phyloP scores from a whole-genome alignment of 2,113 vertebrate species.

The Boulengerochromis microlepis region DNA sequence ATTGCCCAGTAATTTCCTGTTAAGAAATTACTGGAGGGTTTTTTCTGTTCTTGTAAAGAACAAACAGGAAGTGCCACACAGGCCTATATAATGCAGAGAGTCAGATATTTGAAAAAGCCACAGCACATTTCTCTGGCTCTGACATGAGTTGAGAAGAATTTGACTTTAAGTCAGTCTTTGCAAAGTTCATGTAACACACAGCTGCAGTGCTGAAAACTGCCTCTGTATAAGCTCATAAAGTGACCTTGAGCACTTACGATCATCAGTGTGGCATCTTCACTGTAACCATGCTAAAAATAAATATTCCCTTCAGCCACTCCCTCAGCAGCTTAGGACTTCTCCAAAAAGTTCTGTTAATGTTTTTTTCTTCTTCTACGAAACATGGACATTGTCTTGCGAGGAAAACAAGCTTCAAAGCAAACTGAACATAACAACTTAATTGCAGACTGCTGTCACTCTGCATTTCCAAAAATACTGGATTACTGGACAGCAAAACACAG shows the following conservation, averaged over 20 bases:
- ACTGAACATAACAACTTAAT: conserved; percentile 1
- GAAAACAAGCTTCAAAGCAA: conserved; percentile 17
- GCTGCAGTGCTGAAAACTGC: background rate
- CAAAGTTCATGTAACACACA: background rate
- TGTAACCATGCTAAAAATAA: background rate
- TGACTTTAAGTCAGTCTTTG: background rate
- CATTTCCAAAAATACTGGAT: background rate
- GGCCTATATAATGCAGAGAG: background rate
- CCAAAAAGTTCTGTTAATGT: background rate
- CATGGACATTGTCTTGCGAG: background rate
- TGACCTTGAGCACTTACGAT: background rate
- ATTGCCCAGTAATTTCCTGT: background rate
- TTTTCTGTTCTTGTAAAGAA: background rate
- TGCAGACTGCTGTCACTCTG: background rate
- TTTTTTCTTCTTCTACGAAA: background rate
- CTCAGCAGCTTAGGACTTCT: background rate
- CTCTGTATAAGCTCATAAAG: background rate
- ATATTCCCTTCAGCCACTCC: background rate
- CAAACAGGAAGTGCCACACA: background rate
- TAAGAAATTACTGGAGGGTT: background rate
- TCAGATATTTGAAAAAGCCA: background rate
- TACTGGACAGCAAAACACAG: background rate
- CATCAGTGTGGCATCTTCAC: background rate
- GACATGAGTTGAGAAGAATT: background rate
- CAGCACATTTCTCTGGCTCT: background rate